These are phyloP conservation scores for Perognathus longimembris DNA, from an alignment of 2,113 vertebrate genomes.

Conservation along the genomic window DNA sequence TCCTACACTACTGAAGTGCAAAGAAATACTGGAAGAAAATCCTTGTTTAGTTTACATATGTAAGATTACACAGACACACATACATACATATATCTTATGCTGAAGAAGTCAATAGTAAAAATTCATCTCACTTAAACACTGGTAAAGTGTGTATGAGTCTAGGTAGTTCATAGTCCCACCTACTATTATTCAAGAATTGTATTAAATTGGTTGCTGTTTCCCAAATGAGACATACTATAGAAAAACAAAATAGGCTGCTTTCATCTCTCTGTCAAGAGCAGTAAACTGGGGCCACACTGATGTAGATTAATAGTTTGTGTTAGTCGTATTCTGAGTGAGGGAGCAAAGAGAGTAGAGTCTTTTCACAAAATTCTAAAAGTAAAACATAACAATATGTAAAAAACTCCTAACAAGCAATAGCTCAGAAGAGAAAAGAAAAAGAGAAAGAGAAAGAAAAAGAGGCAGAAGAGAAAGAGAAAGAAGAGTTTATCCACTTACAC, in stretches of 20 bases:
- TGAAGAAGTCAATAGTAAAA: not conserved
- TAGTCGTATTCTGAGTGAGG: slow-evolving; percentile 20
- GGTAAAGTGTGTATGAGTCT: slow-evolving; percentile 21
- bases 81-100: not conserved
- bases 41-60: slow-evolving; percentile 31
- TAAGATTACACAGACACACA: slow-evolving; percentile 3
- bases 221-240: not conserved
- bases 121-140: not conserved
- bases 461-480: not conserved
- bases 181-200: not conserved
- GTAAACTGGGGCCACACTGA: not conserved
- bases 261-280: slow-evolving; percentile 34
- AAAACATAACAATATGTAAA: slow-evolving; percentile 66
- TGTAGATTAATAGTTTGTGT: slow-evolving; percentile 59
- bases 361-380: slow-evolving; percentile 51
- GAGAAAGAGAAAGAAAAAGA: too few species aligned
- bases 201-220: slow-evolving; percentile 27
- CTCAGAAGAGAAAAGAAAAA: slow-evolving; percentile 36
- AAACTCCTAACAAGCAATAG: slow-evolving; percentile 11
- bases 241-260: slow-evolving; percentile 53
- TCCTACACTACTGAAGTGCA: not conserved
- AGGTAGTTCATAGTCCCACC: not conserved
- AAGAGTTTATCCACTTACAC: slow-evolving; percentile 32
- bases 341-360: not conserved
- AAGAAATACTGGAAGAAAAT: slow-evolving; percentile 16